phyloP scores from a whole-genome alignment of 2,888 invertebrate genomes.

The Pachydiplax longipennis region DNA sequence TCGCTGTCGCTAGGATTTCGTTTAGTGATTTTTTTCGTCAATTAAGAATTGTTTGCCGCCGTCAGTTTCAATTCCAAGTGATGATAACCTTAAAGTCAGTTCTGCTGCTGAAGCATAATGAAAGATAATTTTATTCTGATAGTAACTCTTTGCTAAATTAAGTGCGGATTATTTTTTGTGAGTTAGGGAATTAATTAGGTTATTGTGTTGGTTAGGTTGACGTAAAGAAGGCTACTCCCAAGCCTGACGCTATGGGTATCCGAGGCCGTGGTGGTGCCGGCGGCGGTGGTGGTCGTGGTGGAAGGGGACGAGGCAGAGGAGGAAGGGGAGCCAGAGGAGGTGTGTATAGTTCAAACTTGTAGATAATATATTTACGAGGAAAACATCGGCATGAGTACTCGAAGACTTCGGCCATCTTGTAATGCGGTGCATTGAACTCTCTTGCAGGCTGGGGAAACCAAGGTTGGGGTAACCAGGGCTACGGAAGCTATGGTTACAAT shows the following conservation, averaged over 20 bases:
- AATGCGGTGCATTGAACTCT: neutral
- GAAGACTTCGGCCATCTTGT: neutral
- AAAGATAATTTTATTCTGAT: conserved; percentile 54
- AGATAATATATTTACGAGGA: neutral
- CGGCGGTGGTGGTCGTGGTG: conserved; percentile 72
- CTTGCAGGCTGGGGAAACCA: conserved; percentile 61
- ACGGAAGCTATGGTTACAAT: conserved; percentile 70
- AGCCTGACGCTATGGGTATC: conserved; percentile 75
- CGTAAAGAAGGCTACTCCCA: conserved; percentile 94
- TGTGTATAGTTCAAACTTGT: neutral
- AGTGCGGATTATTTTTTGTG: neutral
- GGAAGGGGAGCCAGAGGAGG: conserved; percentile 23
- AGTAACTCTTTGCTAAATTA: neutral
- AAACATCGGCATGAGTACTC: too few species aligned
- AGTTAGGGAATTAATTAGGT: neutral
- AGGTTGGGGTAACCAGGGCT: conserved; percentile 66
- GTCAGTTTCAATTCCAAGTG: neutral
- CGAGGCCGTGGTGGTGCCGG: conserved; percentile 62
- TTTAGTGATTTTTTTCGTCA: neutral
- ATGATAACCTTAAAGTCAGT: conserved; percentile 54
- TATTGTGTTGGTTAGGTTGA: conserved; percentile 71
- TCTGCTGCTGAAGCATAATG: conserved; percentile 60
- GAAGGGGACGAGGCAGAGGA: conserved; percentile 58
- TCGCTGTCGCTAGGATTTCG: neutral
- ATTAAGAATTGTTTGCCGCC: neutral